Evolutionary conservation across 2,888 invertebrate genomes (phyloP), one percentile per base, ranked within the genome.

Genomic region (Gonocerus acuteangulatus): DNA sequence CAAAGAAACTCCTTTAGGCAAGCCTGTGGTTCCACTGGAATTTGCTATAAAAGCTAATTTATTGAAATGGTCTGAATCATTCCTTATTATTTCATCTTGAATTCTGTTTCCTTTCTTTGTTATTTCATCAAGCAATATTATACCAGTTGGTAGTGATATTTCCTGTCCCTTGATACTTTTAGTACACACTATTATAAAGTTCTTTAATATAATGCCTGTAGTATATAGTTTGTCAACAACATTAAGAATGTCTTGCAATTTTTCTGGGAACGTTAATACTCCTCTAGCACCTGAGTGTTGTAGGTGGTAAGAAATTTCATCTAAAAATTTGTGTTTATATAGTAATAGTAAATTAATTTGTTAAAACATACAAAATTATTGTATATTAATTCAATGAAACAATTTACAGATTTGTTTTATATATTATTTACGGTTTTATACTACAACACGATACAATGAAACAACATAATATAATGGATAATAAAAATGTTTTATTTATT

Each of bases 1-100:
- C 3, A 65, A 48, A 11, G 60, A 62, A 27, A 65, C 64, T n/a
- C 64, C 64, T 60, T 65, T 65, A 13, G 64, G 64, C 16, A 65
- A 49, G 11, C 64, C 62, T 6, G 64, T 65, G 1, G 64, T 65
- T 2, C 64, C 64, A 16, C 62, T 62, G 3, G 64, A 65, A 49
- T 62, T 54, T 2, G 64, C 48, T 15, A 65, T 49, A 39, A 62
- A 44, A 19, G 62, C 57, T 18, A 60, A n/a, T 11, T 39, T 15
- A n/a, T 11, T 4, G n/a, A 13, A 3, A n/a, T 11, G 39, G 4
- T 15, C 39, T 13, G 3, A 6, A 27, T 6, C 9, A 27, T 9
- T 27, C 27, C 9, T 27, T 4, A 27, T 27, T 6, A 27, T 27
- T 27, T 27, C 9, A 39, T 39, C 39, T 9, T 13, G n/a, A n/a